These are phyloP conservation scores for Mylabris phalerata DNA, from an alignment of 1,140 invertebrate genomes.

Conservation along the genomic window DNA sequence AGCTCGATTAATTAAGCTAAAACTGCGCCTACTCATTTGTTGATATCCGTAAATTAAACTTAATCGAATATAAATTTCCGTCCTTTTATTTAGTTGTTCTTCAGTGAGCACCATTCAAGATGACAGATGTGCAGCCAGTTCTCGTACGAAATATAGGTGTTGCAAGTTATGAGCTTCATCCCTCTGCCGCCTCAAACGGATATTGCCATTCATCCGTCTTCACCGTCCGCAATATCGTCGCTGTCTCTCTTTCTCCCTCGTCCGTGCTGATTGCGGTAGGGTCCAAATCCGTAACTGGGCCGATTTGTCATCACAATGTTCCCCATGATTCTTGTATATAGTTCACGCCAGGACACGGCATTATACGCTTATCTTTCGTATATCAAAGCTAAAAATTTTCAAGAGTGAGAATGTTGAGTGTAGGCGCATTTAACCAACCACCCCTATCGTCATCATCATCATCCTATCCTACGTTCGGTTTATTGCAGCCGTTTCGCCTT, in stretches of 20 bases:
- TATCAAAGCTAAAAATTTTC: conserved; percentile 14
- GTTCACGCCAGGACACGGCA: conserved; percentile 15
- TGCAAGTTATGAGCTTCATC: conserved; percentile 36
- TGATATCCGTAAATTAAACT: too few species aligned
- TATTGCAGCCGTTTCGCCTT: conserved; percentile 27
- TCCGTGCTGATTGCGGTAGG: conserved; percentile 15
- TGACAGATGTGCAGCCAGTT: conserved; percentile 20
- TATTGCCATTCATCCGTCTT: conserved; percentile 36
- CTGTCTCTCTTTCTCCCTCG: conserved; percentile 2
- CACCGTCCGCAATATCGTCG: conserved; percentile 27
- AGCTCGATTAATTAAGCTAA: too few species aligned
- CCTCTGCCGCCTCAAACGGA: conserved; percentile 30
- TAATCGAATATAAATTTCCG: too few species aligned
- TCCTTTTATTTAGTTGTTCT: too few species aligned
- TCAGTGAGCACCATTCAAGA: not conserved
- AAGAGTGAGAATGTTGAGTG: not conserved
- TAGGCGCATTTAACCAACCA: conserved; percentile 3
- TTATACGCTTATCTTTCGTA: conserved; percentile 15
- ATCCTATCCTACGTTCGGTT: conserved; percentile 10
- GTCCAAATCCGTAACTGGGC: conserved; percentile 27
- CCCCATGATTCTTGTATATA: not conserved
- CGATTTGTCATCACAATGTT: conserved; percentile 31
- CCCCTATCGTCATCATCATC: not conserved
- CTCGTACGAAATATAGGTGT: conserved; percentile 36
- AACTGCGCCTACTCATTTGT: too few species aligned